A percentile compares a stretch with the other conserved stretches of the same genome.
These are phyloP conservation scores for Nasonovia ribisnigri DNA, from an alignment of 2,888 invertebrate genomes.

Conservation along the genomic window DNA sequence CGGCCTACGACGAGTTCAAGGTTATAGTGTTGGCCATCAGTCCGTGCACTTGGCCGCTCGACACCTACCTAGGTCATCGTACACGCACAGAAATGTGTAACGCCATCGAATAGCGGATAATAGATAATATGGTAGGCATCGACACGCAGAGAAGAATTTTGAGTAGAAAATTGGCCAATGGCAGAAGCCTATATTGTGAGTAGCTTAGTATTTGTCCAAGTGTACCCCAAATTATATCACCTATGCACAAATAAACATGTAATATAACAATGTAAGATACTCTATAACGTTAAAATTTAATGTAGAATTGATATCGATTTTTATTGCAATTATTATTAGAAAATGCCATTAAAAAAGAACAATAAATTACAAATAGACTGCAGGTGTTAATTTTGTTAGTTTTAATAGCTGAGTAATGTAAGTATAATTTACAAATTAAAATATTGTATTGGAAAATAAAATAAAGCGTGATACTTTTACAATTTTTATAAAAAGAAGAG, in stretches of 20 bases:
- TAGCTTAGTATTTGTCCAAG: background rate
- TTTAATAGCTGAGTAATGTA: background rate
- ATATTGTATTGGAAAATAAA: background rate
- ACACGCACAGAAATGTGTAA: background rate
- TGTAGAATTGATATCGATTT: background rate
- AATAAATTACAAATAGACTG: background rate
- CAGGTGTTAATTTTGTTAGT: background rate
- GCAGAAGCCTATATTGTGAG: background rate
- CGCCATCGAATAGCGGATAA: background rate
- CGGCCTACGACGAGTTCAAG: slow-evolving; percentile 31
- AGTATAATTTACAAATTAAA: background rate
- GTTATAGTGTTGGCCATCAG: slow-evolving; percentile 12
- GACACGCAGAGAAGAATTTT: background rate
- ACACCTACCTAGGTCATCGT: background rate
- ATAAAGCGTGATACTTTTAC: background rate
- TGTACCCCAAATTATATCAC: background rate
- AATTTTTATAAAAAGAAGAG: background rate
- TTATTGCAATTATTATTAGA: background rate
- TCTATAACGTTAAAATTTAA: background rate
- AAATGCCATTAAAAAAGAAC: background rate
- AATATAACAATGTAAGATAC: background rate
- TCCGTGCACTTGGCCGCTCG: background rate
- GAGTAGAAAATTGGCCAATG: background rate
- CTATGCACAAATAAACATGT: background rate
- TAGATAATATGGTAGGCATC: background rate